phyloP scores from a whole-genome alignment of 2,888 invertebrate species.

The Boloria euphrosyne region DNA sequence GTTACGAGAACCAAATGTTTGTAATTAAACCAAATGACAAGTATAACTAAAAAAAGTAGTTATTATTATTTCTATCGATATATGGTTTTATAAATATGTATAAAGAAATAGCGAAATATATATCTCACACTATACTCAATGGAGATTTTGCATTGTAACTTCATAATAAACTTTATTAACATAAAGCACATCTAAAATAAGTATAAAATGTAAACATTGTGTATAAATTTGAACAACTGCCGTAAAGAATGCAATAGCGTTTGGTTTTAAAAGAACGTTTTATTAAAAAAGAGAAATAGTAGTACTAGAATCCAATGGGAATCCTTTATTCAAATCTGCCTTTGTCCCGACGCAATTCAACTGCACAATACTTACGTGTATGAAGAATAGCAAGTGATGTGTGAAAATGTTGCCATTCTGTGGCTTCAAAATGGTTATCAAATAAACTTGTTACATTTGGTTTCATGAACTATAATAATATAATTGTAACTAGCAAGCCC shows the following conservation, averaged over 20 bases:
- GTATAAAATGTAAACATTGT: not conserved
- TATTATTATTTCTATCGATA: no score
- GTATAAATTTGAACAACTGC: constrained; percentile 1
- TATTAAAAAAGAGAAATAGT: constrained; percentile 23
- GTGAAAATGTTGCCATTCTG: constrained; percentile 13
- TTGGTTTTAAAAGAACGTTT: constrained; percentile 23
- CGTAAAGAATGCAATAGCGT: constrained; percentile 16
- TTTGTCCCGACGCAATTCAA: constrained; percentile 19
- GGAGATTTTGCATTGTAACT: no score
- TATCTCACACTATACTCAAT: no score
- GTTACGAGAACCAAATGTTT: no score
- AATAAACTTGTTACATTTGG: not conserved
- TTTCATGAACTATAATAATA: not conserved
- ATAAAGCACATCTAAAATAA: not conserved
- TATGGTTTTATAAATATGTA: no score
- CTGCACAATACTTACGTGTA: constrained; percentile 22
- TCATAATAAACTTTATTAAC: not conserved
- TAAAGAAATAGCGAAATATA: no score
- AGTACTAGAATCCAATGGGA: constrained; percentile 22
- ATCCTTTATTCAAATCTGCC: constrained; percentile 23
- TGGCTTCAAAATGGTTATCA: constrained; percentile 6
- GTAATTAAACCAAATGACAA: no score
- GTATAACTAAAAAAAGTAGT: no score
- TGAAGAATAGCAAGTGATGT: constrained; percentile 20
- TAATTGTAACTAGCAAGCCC: no score